These are phyloP conservation scores for Omphaloscelis lunosa DNA, from an alignment of 2,888 invertebrate species.

Conservation along the genomic window DNA sequence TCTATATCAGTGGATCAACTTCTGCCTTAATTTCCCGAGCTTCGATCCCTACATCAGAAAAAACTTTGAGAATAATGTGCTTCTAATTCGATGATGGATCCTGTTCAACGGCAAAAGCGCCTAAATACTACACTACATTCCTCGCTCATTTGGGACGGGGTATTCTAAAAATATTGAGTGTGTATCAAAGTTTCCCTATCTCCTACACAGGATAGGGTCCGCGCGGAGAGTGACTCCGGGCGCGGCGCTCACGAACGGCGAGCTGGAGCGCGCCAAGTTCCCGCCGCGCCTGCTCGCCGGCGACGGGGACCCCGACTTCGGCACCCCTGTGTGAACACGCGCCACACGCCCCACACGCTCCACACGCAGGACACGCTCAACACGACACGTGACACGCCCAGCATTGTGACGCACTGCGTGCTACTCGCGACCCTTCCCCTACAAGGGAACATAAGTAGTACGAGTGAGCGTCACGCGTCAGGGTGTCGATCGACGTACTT, in stretches of 20 bases:
- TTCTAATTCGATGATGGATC: neutral
- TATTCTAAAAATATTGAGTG: neutral
- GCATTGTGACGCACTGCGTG: neutral
- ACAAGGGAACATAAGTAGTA: neutral
- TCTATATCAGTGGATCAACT: neutral
- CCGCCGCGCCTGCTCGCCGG: constrained; percentile 83
- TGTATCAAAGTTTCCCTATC: neutral
- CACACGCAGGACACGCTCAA: constrained; percentile 1
- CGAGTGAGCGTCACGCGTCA: neutral
- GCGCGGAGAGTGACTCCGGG: constrained; percentile 83
- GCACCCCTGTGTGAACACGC: constrained; percentile 91
- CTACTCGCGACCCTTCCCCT: neutral
- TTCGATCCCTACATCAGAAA: neutral
- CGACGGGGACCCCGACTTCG: constrained; percentile 93
- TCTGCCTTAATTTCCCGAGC: neutral
- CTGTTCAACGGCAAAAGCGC: too few species aligned
- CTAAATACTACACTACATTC: neutral
- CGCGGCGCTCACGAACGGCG: constrained; percentile 75
- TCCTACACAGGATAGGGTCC: constrained; percentile 83
- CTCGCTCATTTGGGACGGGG: neutral
- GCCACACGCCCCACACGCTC: constrained; percentile 9
- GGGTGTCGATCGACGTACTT: constrained; percentile 51
- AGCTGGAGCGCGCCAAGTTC: constrained; percentile 68
- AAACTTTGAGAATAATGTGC: neutral
- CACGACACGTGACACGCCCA: constrained; percentile 5